Conservation (phyloP, 2,888 invertebrate species). For the Chromoteleia sp. region DNA sequence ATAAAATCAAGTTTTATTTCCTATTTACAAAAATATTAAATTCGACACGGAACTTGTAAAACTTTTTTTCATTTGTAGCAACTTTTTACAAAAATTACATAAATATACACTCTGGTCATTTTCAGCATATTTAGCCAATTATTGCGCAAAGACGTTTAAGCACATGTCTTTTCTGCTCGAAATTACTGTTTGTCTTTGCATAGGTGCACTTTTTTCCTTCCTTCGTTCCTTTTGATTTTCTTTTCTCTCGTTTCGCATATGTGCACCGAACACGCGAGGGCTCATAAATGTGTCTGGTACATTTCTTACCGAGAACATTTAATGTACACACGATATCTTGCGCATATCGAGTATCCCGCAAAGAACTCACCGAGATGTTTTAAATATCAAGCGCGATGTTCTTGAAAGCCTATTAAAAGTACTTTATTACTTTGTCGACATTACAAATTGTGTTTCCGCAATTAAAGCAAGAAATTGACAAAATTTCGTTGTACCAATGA, state of each 20-base stretch:
- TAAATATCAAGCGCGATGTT: conserved; percentile 63
- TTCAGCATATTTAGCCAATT: conserved; percentile 30
- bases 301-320: conserved; percentile 66
- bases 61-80: conserved; percentile 1
- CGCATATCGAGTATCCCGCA: conserved; percentile 68
- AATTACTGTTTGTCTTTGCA: conserved; percentile 63
- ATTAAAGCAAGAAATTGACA: neutral
- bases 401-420: conserved; percentile 65
- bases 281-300: conserved; percentile 65
- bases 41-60: conserved; percentile 10
- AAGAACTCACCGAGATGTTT: conserved; percentile 65
- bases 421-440: conserved; percentile 59
- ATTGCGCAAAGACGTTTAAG: conserved; percentile 36
- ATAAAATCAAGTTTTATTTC: too few relatives aligned
- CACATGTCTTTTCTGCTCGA: conserved; percentile 15
- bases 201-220: conserved; percentile 20
- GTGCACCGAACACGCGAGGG: conserved; percentile 63
- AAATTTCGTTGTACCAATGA: too few relatives aligned
- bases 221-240: conserved; percentile 12
- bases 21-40: too few relatives aligned
- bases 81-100: conserved; percentile 4
- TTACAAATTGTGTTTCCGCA: conserved; percentile 54
- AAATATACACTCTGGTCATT: conserved; percentile 10
- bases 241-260: conserved; percentile 64
- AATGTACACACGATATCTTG: conserved; percentile 68